Base-by-base conservation (phyloP, 2,113 vertebrate genomes). In the western clawed frog (Xenopus tropicalis) region DNA sequence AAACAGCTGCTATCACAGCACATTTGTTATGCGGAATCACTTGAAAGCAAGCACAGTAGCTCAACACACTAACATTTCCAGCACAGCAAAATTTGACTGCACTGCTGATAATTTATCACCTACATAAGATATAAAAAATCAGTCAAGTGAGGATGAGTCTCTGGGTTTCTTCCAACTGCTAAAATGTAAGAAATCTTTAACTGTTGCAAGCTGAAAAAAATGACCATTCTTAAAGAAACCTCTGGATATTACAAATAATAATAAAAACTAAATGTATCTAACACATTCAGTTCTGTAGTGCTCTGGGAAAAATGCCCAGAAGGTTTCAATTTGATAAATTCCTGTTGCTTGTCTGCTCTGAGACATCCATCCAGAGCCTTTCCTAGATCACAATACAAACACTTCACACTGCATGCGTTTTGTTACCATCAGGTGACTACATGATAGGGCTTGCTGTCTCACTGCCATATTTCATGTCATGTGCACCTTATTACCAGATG, bases 401-500 rank as follows among this genome's bases (percentile, higher is more conserved):
- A 70, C 68, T 70, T 61, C 68, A 61, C 68, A 70, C 54, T 61
- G 52, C 68, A 70, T 70, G 68, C 61, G 56, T 70, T 59, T 70
- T 58, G 52, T 21, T 23, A 37, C 54, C 56, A 56, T 70, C 42
- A 70, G 56, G 43, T 70, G 68, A 61, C 56, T 70, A 11, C 20
- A 25, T 61, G 19, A 37, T 58, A 58, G 21, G 20, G 29, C 52
- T 23, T 14, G 19, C 52, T 69, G 23, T 58, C 20, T 37, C 23
- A 14, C 17, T 42, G 52, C 51, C 66, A 57, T 57, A 37, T 69
- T 57, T 61, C 37, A 46, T 70, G 54, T 70, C 68, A 22, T 46
- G 23, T 70, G 43, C 68, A 70, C 68, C 68, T 70, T 70, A 70
- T 70, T 70, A 70, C 54, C 68, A 70, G 68, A 70, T 70, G 68